A percentile compares a stretch with the other conserved stretches of the same genome.
Conservation (phyloP, 2,888 invertebrate species). For the Blastobasis lacticolella region DNA sequence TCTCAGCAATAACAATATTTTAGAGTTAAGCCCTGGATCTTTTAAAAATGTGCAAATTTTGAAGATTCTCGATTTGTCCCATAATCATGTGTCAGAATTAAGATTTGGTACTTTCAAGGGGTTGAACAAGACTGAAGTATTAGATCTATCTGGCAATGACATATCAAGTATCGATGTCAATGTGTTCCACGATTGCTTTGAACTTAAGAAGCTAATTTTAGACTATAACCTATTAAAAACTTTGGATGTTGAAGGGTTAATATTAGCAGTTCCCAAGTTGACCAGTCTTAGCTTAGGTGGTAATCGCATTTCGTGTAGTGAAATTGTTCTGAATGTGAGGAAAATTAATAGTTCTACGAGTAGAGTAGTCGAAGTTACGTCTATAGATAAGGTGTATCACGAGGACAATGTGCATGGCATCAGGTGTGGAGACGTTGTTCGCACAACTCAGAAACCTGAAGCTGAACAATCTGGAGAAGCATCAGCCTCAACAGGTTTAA, state of each 20-base stretch:
- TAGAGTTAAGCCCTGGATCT: conserved; percentile 43
- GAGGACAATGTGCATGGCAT: conserved; percentile 64
- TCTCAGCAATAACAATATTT: conserved; percentile 44
- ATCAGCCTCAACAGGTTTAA: conserved; percentile 15
- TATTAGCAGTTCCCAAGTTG: conserved; percentile 36
- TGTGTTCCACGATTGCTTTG: conserved; percentile 53
- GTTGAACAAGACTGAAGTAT: conserved; percentile 40
- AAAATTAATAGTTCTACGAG: conserved; percentile 25
- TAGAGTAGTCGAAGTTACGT: conserved; percentile 43
- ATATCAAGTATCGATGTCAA: conserved; percentile 42
- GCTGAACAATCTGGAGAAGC: conserved; percentile 2
- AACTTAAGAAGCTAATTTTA: conserved; percentile 43
- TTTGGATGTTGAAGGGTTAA: conserved; percentile 46
- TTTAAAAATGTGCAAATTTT: conserved; percentile 46
- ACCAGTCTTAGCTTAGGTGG: conserved; percentile 51
- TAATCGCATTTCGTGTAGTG: conserved; percentile 53
- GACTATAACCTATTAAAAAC: conserved; percentile 51
- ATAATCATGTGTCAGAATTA: conserved; percentile 37
- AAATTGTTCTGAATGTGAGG: conserved; percentile 42
- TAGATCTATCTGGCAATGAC: conserved; percentile 54
- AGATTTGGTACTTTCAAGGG: conserved; percentile 55
- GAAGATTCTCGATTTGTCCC: conserved; percentile 47
- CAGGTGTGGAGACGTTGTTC: conserved; percentile 40
- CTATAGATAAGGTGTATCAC: conserved; percentile 53
- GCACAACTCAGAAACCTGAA: conserved; percentile 5